Base-by-base conservation (phyloP, 1,140 invertebrate species). In the Zaprionus nigranus region DNA sequence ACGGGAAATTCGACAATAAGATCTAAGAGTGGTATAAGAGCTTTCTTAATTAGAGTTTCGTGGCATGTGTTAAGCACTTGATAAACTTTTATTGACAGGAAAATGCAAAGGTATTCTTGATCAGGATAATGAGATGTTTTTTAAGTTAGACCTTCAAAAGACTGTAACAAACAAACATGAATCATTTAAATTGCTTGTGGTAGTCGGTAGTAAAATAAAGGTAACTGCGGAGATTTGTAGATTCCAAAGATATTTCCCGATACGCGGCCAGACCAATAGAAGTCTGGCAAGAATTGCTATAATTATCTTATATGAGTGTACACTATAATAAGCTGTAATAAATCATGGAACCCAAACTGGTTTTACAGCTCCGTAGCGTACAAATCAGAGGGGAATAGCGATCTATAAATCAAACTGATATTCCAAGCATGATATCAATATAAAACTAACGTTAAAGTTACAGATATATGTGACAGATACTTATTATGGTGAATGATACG, bases 361-460 rank as follows among this genome's bases (percentile, higher is more conserved):
- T 51, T 51, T 51, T 13, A 51, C 46, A 51, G 22, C 20, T 2
- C 11, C 6, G 2, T 5, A 24, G 46, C 17, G 46, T 13, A 58
- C 65, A 65, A 65, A 59, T 58, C 53, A 40, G 30, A 1, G 13
- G 3, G 36, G 13, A 34, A 58, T n/a, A 46, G 34, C 5, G 36
- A 43, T 22, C 40, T 59, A 75, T 69, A 69, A 75, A 69, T 58
- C 26, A 57, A 62, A 51, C 12, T 51, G 20, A 49, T 49, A 60
- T 54, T 38, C 28, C 20, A 57, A 34, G 57, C 57, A 51, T 51
- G 40, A 38, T 69, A 69, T 40, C 15, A 5, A 57, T 51, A 56
- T 34, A 53, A n/a, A 59, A 26, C 15, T 26, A 43, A 40, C 7
- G n/a, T 36, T 57, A 43, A 46, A 20, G 46, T 51, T 46, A 12